phyloP scores from a whole-genome alignment of 2,888 invertebrate genomes.

The Neoascia interrupta region DNA sequence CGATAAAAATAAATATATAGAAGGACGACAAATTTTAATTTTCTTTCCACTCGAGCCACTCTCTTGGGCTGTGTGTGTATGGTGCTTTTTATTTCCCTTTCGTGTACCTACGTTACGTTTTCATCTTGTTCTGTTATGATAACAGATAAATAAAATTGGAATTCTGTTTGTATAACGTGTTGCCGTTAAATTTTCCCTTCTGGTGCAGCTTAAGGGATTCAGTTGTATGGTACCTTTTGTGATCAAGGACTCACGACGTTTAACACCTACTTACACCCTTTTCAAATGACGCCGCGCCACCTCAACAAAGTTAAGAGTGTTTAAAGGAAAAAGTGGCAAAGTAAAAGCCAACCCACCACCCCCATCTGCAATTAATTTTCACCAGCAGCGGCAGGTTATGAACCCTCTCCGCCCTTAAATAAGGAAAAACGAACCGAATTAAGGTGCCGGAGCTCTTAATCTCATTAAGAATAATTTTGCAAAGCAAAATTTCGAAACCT shows the following conservation, averaged over 20 bases:
- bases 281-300: not conserved
- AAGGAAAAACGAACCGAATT: slow-evolving; percentile 50
- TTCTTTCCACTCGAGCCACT: slow-evolving; percentile 15
- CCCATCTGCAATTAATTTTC: slow-evolving; percentile 54
- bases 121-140: slow-evolving; percentile 15
- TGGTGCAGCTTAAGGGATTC: slow-evolving; percentile 20
- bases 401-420: slow-evolving; percentile 5
- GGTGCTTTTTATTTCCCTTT: not conserved
- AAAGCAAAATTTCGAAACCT: slow-evolving; percentile 54
- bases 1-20: slow-evolving; percentile 59
- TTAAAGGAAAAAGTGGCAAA: not conserved
- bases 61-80: not conserved
- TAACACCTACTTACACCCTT: slow-evolving; percentile 40
- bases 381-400: slow-evolving; percentile 37
- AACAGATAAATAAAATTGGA: slow-evolving; percentile 41
- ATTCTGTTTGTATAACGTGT: slow-evolving; percentile 17
- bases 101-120: no score
- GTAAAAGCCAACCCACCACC: slow-evolving; percentile 9
- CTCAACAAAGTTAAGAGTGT: not conserved
- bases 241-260: slow-evolving; percentile 52
- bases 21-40: slow-evolving; percentile 58
- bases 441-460: slow-evolving; percentile 57
- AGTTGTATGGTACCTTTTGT: slow-evolving; percentile 26
- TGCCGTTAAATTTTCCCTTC: slow-evolving; percentile 20
- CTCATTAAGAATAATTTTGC: slow-evolving; percentile 60